phyloP scores from a whole-genome alignment of 2,888 invertebrate species.

The Apamea sordens region DNA sequence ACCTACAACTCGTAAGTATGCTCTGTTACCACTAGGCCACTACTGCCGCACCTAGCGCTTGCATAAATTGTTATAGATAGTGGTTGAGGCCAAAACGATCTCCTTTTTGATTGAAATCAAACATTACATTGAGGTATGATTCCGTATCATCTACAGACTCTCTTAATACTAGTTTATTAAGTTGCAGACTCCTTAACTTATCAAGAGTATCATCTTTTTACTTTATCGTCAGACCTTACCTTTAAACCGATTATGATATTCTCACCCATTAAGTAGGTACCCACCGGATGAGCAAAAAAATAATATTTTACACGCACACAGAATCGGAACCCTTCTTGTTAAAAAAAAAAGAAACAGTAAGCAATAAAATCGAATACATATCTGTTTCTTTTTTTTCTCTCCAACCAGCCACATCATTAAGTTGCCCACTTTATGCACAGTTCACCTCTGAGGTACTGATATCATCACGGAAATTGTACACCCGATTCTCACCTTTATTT shows the following conservation, averaged over 20 bases:
- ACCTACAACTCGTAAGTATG: too few species aligned
- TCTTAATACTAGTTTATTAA: background rate
- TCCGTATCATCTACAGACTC: background rate
- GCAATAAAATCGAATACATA: conserved; percentile 63
- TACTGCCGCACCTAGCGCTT: too few species aligned
- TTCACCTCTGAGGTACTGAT: conserved; percentile 60
- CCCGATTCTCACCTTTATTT: conserved; percentile 43
- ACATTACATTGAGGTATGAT: background rate
- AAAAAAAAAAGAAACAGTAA: conserved; percentile 27
- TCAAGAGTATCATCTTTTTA: background rate
- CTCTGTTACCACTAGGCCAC: too few species aligned
- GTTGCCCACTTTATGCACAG: conserved; percentile 66
- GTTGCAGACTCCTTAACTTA: background rate
- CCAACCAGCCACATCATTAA: conserved; percentile 65
- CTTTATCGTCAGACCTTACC: background rate
- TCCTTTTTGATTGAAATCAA: background rate
- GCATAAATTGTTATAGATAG: background rate
- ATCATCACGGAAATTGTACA: conserved; percentile 41
- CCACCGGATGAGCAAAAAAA: conserved; percentile 20
- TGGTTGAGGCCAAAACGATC: background rate
- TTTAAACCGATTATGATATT: conserved; percentile 11
- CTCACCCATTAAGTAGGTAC: conserved; percentile 4
- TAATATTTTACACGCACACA: conserved; percentile 35
- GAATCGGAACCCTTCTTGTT: conserved; percentile 30
- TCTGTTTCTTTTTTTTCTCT: conserved; percentile 58